Evolutionary conservation across 2,797 vertebrate species (phyloP).

Genomic region (Echiichthys vipera): DNA sequence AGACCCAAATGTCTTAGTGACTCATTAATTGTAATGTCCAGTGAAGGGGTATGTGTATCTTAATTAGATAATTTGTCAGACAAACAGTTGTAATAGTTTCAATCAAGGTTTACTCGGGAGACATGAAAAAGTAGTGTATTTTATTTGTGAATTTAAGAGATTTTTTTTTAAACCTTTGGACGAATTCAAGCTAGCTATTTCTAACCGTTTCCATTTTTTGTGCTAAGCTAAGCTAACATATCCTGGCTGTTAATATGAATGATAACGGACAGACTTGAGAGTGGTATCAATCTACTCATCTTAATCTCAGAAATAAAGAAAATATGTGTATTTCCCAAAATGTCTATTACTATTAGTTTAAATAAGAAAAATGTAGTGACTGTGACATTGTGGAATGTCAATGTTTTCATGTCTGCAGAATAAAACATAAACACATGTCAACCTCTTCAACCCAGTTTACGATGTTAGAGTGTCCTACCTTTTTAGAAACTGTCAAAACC

Average conservation of each 20-base stretch:
- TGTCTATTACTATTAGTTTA: neutral
- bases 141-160: no score
- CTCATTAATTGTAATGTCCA: slow-evolving; percentile 30
- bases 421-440: neutral
- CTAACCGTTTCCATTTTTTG: no score
- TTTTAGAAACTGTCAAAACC: neutral
- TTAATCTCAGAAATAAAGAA: neutral
- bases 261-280: no score
- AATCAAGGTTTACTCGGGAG: slow-evolving; percentile 27
- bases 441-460: no score
- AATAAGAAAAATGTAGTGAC: neutral
- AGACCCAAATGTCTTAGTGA: slow-evolving; percentile 41
- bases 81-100: slow-evolving; percentile 24
- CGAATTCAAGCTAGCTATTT: no score
- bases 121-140: slow-evolving; percentile 18
- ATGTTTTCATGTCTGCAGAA: neutral
- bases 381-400: no score
- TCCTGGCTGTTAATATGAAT: no score
- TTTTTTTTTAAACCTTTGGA: no score
- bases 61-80: slow-evolving; percentile 11
- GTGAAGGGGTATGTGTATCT: slow-evolving; percentile 35
- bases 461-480: no score
- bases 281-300: no score
- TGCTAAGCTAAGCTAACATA: no score
- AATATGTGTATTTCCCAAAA: neutral